These are phyloP conservation scores for Erebia aethiops DNA, from an alignment of 2,888 invertebrate species.

Conservation along the genomic window DNA sequence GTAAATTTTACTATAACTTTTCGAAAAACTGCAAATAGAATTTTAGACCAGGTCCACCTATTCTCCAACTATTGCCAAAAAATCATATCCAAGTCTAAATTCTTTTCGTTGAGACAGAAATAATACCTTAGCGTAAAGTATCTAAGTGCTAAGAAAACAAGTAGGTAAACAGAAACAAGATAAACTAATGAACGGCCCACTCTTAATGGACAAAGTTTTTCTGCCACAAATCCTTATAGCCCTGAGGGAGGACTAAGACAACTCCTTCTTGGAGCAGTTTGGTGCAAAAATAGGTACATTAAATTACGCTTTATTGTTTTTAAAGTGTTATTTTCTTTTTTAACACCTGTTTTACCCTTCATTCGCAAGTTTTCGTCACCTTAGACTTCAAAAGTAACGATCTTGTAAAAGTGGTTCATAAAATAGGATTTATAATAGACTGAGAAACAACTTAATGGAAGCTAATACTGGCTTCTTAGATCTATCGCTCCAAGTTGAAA, in stretches of 20 bases:
- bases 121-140: too few species aligned
- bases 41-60: too few species aligned
- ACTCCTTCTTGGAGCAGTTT: constrained; percentile 30
- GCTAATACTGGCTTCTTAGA: neutral
- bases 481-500: too few species aligned
- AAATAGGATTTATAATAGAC: neutral
- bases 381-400: neutral
- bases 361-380: neutral
- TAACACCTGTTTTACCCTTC: neutral
- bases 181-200: constrained; percentile 54
- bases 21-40: too few species aligned
- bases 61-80: too few species aligned
- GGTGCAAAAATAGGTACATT: constrained; percentile 22
- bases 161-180: constrained; percentile 32
- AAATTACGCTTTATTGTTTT: constrained; percentile 1
- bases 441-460: neutral
- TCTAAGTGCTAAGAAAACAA: constrained; percentile 19
- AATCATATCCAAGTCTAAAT: too few species aligned
- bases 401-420: neutral
- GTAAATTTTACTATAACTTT: too few species aligned
- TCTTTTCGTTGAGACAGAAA: neutral
- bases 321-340: neutral
- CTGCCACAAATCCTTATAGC: constrained; percentile 62
- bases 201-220: constrained; percentile 74
- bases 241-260: constrained; percentile 48